Base-by-base conservation (phyloP, 2,888 invertebrate genomes). In the Glyphotaelius pellucidus region DNA sequence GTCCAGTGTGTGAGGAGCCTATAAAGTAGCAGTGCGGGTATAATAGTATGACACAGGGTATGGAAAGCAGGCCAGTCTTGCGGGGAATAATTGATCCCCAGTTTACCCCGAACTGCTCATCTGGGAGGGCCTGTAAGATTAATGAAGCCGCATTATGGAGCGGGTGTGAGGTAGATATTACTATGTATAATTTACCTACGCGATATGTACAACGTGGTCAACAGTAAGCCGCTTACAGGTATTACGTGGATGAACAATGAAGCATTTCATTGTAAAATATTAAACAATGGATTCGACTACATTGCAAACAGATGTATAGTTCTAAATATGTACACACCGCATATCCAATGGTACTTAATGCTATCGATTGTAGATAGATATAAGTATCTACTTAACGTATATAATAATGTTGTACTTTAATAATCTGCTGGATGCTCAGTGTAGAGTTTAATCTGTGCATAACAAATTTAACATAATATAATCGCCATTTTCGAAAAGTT, bases 51-150 rank as follows among this genome's bases (percentile, higher is more conserved):
- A 9, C n/a, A n/a, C 25, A 25, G 25, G 7, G 25, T 67, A 67
- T 67, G n/a, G 25, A 67, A 67, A 67, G 67, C 67, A 67, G 32
- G 15, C 88, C 30, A 88, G 88, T 88, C 88, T 52, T 85, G 35
- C 47, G 83, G 42, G 85, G 84, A 84, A 79, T 90, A 92, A 91
- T 92, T 92, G 91, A 92, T 92, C 92, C 83, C 42, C 90, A 91
- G 47, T 90, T 91, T 80, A 91, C 85, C 90, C 91, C 91, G 86
- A 92, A 92, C 90, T 91, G 91, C 91, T 90, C 90, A 92, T 90
- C 88, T 91, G 92, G 91, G 91, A 90, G n/a, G 87, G 90, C 31
- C 79, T 31, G 67, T 47, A 80, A 91, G 91, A 92, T 88, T 88
- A 31, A 88, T 88, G 52, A 88, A 42, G 42, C 83, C 83, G 83